Conservation (phyloP, 2,113 vertebrate species). For the Bos javanicus region DNA sequence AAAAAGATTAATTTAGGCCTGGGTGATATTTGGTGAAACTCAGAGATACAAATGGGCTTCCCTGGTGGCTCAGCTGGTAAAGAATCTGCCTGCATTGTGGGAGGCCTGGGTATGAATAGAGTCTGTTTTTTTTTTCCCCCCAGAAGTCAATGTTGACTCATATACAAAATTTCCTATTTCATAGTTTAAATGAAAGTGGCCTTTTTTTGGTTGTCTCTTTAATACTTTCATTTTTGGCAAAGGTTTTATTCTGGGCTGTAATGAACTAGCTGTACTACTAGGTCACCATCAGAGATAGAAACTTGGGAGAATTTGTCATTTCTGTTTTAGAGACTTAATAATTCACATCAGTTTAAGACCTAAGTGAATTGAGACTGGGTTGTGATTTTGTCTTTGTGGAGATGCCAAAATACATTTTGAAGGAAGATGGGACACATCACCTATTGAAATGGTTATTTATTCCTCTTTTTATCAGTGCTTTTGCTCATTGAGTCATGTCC, state of each 20-base stretch:
- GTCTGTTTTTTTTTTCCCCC: background rate
- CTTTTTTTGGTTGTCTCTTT: conserved; percentile 11
- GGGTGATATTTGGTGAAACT: conserved; percentile 30
- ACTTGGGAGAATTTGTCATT: background rate
- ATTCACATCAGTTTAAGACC: background rate
- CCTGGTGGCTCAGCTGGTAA: background rate
- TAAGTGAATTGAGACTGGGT: background rate
- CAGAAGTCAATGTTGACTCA: conserved; percentile 18
- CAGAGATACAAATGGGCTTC: background rate
- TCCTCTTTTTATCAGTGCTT: background rate
- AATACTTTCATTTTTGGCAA: background rate
- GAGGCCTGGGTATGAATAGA: background rate
- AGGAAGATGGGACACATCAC: background rate
- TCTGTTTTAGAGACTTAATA: background rate
- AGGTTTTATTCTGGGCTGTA: background rate
- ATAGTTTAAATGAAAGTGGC: conserved; percentile 1
- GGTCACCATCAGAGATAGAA: background rate
- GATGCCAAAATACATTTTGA: background rate
- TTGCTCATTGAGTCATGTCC: background rate
- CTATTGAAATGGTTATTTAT: background rate
- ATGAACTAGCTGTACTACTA: background rate
- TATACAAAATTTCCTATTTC: background rate
- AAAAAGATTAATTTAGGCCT: conserved; percentile 32
- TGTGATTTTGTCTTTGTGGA: background rate
- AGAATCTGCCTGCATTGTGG: background rate